Percentiles rank a stretch among this genome's conserved stretches.
Conservation (phyloP, 2,113 vertebrate species). For the Isichthys henryi region DNA sequence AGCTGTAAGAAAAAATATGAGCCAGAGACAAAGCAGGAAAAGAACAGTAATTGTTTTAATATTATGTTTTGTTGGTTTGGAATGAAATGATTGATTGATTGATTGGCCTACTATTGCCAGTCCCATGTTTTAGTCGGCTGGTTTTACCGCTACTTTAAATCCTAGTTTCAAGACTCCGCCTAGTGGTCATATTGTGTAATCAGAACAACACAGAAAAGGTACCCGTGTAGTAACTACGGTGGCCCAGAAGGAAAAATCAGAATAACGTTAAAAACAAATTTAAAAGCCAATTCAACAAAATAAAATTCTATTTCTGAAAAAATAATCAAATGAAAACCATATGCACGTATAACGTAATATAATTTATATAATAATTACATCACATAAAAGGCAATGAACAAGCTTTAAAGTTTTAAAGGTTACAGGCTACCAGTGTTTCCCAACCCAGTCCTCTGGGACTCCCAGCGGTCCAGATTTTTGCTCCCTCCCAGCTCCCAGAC, state of each 20-base stretch:
- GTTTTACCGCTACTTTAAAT: neutral
- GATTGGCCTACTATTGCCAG: neutral
- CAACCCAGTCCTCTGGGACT: neutral
- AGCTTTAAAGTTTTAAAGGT: neutral
- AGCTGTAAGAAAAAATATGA: neutral
- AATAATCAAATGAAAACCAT: neutral
- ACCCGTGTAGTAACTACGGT: neutral
- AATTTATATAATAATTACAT: neutral
- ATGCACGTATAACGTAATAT: neutral
- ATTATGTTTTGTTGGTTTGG: neutral
- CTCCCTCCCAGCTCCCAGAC: neutral
- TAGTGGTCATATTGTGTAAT: conserved; percentile 1
- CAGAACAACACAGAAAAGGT: neutral
- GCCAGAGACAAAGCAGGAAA: neutral
- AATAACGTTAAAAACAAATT: neutral
- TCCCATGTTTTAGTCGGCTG: neutral
- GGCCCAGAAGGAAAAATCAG: neutral
- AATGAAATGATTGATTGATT: neutral
- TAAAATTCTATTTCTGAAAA: neutral
- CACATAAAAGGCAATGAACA: neutral
- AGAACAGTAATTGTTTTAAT: neutral
- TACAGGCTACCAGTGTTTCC: neutral
- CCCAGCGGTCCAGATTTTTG: neutral
- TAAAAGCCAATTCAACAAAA: neutral
- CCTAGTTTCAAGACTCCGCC: neutral